A percentile compares a stretch with the other conserved stretches of the same genome.
phyloP scores from a whole-genome alignment of 2,797 vertebrate genomes.

The Muscicapa comitata region DNA sequence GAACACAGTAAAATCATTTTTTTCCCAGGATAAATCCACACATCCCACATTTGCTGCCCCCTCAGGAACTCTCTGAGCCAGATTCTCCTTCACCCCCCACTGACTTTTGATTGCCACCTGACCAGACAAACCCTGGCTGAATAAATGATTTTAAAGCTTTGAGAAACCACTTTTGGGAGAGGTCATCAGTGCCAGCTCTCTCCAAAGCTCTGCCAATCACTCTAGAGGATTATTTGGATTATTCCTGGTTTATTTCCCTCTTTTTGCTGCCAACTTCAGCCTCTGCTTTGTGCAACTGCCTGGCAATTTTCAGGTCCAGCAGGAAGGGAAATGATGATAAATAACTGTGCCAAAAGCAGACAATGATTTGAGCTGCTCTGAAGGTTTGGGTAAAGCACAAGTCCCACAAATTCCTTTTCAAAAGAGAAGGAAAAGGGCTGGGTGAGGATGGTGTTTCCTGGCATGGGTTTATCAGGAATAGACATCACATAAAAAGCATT shows the following conservation, averaged over 20 bases:
- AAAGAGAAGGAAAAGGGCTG: not conserved
- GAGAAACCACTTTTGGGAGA: not conserved
- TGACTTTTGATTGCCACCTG: not conserved
- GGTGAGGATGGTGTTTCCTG: not conserved
- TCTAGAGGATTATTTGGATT: not conserved
- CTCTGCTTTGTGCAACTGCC: not conserved
- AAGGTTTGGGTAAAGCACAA: not conserved
- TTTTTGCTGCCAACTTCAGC: not conserved
- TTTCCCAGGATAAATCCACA: not conserved
- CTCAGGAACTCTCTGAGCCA: not conserved
- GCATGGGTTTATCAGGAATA: not conserved
- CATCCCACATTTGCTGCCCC: not conserved
- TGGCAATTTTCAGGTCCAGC: not conserved
- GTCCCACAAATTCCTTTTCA: not conserved
- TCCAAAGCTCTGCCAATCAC: not conserved
- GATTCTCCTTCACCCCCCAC: not conserved
- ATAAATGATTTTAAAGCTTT: not conserved
- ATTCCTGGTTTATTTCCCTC: not conserved
- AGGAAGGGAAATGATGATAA: not conserved
- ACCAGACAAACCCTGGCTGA: not conserved
- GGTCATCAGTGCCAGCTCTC: fast-evolving
- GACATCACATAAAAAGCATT: not conserved
- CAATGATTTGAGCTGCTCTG: not conserved
- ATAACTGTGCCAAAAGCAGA: not conserved
- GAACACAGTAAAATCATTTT: fast-evolving